phyloP scores from a whole-genome alignment of 2,797 vertebrate species.

The Sebastiscus albofasciatus region DNA sequence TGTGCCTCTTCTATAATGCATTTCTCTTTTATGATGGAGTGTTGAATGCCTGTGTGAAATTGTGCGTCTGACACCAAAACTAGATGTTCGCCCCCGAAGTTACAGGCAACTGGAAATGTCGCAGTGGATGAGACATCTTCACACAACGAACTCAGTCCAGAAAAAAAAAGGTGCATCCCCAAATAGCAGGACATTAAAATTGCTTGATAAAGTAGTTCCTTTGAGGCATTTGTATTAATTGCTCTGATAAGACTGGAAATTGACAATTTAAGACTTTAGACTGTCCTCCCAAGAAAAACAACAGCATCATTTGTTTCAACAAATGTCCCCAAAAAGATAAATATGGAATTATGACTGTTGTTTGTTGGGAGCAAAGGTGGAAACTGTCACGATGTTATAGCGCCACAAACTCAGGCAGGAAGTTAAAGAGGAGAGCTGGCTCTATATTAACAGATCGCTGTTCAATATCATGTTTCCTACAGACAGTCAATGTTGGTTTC shows the following conservation, averaged over 20 bases:
- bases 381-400: background rate
- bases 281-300: background rate
- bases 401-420: background rate
- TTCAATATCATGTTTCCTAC: background rate
- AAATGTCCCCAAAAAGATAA: background rate
- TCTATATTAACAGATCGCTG: background rate
- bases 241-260: constrained; percentile 12
- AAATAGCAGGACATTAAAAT: background rate
- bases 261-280: background rate
- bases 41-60: constrained; percentile 53
- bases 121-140: constrained; percentile 23
- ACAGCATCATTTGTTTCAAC: background rate
- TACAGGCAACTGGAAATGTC: constrained; percentile 33
- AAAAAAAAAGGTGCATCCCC: background rate
- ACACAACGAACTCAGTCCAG: constrained; percentile 27
- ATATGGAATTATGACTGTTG: background rate
- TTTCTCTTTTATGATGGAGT: constrained; percentile 66
- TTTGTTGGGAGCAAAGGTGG: background rate
- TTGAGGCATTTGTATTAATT: constrained; percentile 11
- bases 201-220: background rate
- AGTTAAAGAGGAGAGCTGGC: background rate
- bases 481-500: background rate
- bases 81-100: constrained; percentile 52
- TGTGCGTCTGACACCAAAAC: constrained; percentile 52
- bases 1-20: constrained; percentile 58